Conservation (phyloP, 2,888 invertebrate species). For the Erannis defoliaria region DNA sequence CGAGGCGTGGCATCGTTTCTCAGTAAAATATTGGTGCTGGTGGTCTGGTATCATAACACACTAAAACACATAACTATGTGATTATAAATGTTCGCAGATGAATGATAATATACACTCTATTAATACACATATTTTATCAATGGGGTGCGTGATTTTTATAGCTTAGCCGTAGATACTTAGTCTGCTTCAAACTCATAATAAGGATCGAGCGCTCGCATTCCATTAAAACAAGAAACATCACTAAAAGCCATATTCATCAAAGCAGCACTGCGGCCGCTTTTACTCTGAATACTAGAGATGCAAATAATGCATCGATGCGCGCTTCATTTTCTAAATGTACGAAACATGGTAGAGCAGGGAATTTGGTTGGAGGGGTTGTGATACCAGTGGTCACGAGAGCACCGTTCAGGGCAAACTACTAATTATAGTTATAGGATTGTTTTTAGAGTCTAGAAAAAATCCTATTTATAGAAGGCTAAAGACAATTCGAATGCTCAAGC, state of each 20-base stretch:
- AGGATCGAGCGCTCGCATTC: background rate
- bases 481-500: too few relatives aligned
- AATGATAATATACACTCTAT: too few relatives aligned
- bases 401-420: background rate
- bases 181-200: constrained; percentile 2
- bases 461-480: too few relatives aligned
- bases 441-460: too few relatives aligned
- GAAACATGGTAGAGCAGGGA: constrained; percentile 8
- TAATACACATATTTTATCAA: too few relatives aligned
- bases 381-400: too few relatives aligned
- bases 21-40: too few relatives aligned
- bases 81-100: too few relatives aligned
- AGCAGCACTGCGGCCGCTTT: constrained; percentile 56
- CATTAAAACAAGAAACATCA: constrained; percentile 55
- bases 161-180: background rate
- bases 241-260: constrained; percentile 67
- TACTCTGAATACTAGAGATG: constrained; percentile 54
- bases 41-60: too few relatives aligned
- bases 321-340: constrained; percentile 24
- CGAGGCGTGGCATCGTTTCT: too few relatives aligned
- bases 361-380: background rate
- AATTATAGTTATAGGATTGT: too few relatives aligned
- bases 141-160: background rate
- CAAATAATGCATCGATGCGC: constrained; percentile 45
- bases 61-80: too few relatives aligned